phyloP scores from a whole-genome alignment of 2,888 invertebrate genomes.

The Eutolmus rufibarbis region DNA sequence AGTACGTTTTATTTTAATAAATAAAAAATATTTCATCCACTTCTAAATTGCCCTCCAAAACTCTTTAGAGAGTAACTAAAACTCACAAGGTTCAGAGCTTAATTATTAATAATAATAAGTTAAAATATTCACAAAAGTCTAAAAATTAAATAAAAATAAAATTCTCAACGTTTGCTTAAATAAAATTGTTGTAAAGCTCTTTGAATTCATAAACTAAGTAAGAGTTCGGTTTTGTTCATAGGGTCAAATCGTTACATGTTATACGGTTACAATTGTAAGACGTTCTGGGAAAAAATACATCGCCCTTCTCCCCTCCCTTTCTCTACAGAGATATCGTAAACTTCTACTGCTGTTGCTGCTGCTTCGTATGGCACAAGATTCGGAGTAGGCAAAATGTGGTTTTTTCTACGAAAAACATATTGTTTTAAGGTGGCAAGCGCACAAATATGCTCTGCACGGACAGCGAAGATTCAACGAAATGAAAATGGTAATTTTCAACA shows the following conservation, averaged over 20 bases:
- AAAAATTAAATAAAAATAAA: constrained; percentile 24
- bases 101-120: constrained; percentile 24
- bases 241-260: neutral
- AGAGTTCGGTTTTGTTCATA: constrained; percentile 23
- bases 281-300: neutral
- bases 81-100: neutral
- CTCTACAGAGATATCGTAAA: neutral
- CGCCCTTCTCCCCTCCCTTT: neutral
- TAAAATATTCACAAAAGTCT: constrained; percentile 27
- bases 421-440: neutral
- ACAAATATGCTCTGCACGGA: neutral
- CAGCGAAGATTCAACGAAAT: neutral
- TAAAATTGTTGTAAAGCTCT: constrained; percentile 14
- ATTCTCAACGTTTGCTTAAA: neutral
- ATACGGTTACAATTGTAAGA: neutral
- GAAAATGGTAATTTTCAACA: neutral
- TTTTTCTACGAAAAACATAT: neutral
- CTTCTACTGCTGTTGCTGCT: neutral
- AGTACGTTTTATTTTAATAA: constrained; percentile 29
- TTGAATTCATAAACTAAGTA: constrained; percentile 9
- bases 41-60: neutral
- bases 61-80: neutral
- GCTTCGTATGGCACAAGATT: constrained; percentile 14
- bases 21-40: constrained; percentile 28
- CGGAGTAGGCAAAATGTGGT: constrained; percentile 12